Percentiles rank a stretch among this genome's conserved stretches.
Conservation (phyloP, 2,888 invertebrate species). For the Linyphia triangularis region DNA sequence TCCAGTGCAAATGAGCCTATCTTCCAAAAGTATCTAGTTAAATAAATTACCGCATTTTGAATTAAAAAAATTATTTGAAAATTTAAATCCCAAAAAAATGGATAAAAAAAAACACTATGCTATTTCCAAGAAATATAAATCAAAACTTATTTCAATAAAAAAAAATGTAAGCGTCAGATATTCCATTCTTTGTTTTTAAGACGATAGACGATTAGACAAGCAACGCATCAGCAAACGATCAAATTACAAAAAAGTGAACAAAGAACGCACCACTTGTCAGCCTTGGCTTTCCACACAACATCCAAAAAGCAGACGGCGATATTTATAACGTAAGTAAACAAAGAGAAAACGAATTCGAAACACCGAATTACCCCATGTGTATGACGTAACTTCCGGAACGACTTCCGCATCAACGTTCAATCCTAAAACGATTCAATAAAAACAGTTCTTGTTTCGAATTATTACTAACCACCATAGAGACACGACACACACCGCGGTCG, state of each 20-base stretch:
- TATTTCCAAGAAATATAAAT: too few relatives aligned
- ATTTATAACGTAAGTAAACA: not conserved
- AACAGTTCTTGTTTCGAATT: not conserved
- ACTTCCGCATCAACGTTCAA: constrained; percentile 17
- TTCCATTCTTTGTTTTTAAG: too few relatives aligned
- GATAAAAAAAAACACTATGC: too few relatives aligned
- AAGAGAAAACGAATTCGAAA: constrained; percentile 4
- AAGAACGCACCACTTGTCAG: not conserved
- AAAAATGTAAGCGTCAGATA: too few relatives aligned
- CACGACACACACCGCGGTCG: not conserved
- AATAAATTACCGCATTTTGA: too few relatives aligned
- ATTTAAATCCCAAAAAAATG: too few relatives aligned
- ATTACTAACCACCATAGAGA: not conserved
- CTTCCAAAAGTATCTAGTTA: too few relatives aligned
- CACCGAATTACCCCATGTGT: constrained; percentile 38
- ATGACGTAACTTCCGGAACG: constrained; percentile 36
- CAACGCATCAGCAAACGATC: too few relatives aligned
- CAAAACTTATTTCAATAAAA: too few relatives aligned
- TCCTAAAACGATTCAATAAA: constrained; percentile 1
- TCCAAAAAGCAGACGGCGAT: not conserved
- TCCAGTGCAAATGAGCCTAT: too few relatives aligned
- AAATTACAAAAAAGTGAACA: not conserved
- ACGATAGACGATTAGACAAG: too few relatives aligned
- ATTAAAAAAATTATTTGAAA: too few relatives aligned
- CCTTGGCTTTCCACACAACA: not conserved